Evolutionary conservation across 2,113 vertebrate species (phyloP).

Genomic region (Rhineura floridana): DNA sequence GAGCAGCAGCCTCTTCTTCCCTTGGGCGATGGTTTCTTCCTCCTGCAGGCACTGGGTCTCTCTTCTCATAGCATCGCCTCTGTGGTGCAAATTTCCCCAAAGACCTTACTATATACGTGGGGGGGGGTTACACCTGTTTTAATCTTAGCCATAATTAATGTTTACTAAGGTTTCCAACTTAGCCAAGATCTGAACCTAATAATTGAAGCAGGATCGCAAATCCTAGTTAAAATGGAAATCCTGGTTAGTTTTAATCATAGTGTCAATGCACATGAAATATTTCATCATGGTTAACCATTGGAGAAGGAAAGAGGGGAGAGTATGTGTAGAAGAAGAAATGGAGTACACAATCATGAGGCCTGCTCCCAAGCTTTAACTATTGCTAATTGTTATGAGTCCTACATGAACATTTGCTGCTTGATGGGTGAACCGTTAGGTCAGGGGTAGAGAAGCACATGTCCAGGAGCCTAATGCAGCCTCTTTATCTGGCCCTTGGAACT

Average conservation of each 20-base stretch:
- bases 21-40: too few relatives aligned
- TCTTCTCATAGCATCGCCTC: background rate
- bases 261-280: background rate
- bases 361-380: background rate
- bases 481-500: too few relatives aligned
- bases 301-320: background rate
- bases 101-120: background rate
- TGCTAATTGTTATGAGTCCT: background rate
- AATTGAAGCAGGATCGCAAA: background rate
- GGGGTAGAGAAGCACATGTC: too few relatives aligned
- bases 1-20: too few relatives aligned
- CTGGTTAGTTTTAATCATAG: background rate
- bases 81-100: background rate
- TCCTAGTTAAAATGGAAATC: background rate
- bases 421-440: background rate
- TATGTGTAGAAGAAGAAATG: background rate
- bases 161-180: background rate
- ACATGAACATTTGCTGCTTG: background rate
- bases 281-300: background rate
- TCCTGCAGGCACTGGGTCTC: too few relatives aligned
- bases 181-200: background rate
- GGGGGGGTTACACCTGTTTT: background rate
- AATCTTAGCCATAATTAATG: background rate
- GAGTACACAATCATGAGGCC: background rate
- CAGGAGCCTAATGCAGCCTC: too few relatives aligned